A percentile compares a stretch with the other conserved stretches of the same genome.
Evolutionary conservation across 2,797 vertebrate genomes (phyloP).

Genomic region (Astyanax mexicanus): DNA sequence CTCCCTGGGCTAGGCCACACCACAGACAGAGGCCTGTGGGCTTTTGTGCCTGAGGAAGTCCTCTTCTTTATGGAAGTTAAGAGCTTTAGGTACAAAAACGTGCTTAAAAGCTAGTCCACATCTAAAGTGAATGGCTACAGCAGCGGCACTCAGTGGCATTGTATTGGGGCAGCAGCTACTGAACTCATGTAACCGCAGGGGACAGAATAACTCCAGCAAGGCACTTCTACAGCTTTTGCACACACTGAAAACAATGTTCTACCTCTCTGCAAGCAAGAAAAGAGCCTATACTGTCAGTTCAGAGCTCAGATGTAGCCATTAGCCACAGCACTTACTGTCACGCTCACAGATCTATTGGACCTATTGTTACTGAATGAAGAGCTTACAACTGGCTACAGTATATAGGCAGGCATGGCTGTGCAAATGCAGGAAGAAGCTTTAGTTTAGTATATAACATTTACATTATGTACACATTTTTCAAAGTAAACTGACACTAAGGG

Average conservation of each 20-base stretch:
- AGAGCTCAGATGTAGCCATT: too few species aligned
- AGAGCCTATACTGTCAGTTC: background rate
- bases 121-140: slow-evolving; percentile 8
- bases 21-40: slow-evolving; percentile 32
- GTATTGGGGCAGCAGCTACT: background rate
- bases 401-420: too few species aligned
- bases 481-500: too few species aligned
- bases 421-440: too few species aligned
- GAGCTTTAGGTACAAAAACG: slow-evolving; percentile 5
- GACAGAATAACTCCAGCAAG: background rate
- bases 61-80: slow-evolving; percentile 28
- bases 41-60: slow-evolving; percentile 31
- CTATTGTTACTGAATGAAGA: too few species aligned
- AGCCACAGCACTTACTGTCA: background rate
- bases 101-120: slow-evolving; percentile 6
- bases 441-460: too few species aligned
- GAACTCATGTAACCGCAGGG: slow-evolving; percentile 18
- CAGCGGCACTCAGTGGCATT: slow-evolving; percentile 10
- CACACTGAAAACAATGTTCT: background rate
- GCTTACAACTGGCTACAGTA: background rate
- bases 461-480: too few species aligned
- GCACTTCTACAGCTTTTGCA: background rate
- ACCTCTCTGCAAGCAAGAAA: background rate
- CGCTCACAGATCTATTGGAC: too few species aligned
- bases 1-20: slow-evolving; percentile 25